Percentiles rank a stretch among this genome's conserved stretches.
phyloP scores from a whole-genome alignment of 1,140 invertebrate species.

The Acromyrmex heyeri region DNA sequence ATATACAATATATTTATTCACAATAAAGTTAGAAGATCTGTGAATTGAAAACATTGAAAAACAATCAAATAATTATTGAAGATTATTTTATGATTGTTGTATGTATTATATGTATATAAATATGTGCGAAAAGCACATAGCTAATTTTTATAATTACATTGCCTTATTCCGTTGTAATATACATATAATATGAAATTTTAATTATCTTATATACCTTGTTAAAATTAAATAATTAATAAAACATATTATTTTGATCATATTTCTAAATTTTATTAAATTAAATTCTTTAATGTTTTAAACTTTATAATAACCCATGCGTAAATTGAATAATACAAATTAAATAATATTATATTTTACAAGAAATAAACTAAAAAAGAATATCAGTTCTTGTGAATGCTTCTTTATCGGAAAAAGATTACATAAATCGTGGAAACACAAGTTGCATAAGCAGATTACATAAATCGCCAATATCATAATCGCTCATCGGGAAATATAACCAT shows the following conservation, averaged over 20 bases:
- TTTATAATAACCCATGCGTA: background rate
- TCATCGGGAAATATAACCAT: constrained; percentile 16
- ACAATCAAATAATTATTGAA: background rate
- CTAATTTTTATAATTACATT: background rate
- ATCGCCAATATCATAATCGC: constrained; percentile 28
- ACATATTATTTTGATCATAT: background rate
- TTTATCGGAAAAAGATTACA: constrained; percentile 51
- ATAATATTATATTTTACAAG: background rate
- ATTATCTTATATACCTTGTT: background rate
- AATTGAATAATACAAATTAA: background rate
- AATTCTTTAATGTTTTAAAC: background rate
- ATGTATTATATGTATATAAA: background rate
- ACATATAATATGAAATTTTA: background rate
- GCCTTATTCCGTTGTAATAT: background rate
- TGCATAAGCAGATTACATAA: constrained; percentile 30
- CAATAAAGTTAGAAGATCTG: background rate
- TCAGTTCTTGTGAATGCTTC: background rate
- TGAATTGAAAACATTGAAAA: background rate
- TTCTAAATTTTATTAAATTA: background rate
- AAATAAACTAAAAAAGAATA: constrained; percentile 7
- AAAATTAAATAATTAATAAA: constrained; percentile 2
- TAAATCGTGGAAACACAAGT: constrained; percentile 15
- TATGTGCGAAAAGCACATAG: background rate
- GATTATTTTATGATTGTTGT: background rate
- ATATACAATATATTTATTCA: too few relatives aligned